Conservation (phyloP, 2,113 vertebrate genomes). For the Tringa solitaria region DNA sequence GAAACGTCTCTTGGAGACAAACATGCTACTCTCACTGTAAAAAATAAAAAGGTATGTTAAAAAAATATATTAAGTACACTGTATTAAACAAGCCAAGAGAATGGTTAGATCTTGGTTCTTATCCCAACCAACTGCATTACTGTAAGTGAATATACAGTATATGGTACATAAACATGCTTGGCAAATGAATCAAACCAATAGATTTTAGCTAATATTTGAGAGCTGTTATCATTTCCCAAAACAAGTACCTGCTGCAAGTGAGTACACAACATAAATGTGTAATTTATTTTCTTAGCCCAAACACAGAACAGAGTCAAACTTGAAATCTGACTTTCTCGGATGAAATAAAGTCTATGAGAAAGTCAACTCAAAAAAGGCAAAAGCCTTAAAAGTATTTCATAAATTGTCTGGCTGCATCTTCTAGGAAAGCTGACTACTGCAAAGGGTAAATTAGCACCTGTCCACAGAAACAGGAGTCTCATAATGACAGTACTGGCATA, state of each 20-base stretch:
- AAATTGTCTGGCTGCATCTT: neutral
- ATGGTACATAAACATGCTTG: neutral
- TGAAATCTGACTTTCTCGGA: neutral
- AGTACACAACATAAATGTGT: neutral
- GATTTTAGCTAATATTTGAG: neutral
- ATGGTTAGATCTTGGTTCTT: neutral
- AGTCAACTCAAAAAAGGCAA: neutral
- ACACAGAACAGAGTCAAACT: neutral
- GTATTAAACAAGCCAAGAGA: neutral
- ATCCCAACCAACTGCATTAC: neutral
- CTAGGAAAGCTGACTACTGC: neutral
- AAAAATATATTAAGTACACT: neutral
- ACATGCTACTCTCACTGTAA: constrained; percentile 99
- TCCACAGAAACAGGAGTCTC: neutral
- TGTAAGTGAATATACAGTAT: neutral
- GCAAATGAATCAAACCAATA: neutral
- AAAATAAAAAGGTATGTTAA: neutral
- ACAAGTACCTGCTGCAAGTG: neutral
- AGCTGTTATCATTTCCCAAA: neutral
- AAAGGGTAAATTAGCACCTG: neutral
- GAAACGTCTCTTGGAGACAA: constrained; percentile 99
- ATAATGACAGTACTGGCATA: neutral
- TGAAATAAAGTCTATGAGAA: neutral
- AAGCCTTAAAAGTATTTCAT: neutral
- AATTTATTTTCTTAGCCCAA: neutral